These are phyloP conservation scores for Danio jaintianensis DNA, from an alignment of 2,797 vertebrate genomes.

Conservation along the genomic window DNA sequence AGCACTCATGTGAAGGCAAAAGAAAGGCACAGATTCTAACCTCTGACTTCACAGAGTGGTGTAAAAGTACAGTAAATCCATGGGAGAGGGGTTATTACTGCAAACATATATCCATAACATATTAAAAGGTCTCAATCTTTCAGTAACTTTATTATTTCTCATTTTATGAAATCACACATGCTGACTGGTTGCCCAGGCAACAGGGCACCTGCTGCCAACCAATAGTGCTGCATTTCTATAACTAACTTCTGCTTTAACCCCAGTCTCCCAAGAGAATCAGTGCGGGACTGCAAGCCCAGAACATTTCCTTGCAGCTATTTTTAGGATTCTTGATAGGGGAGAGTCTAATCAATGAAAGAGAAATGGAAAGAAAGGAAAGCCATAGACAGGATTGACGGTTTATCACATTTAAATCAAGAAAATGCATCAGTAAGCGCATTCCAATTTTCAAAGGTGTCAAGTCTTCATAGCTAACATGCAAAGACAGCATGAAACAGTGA, in stretches of 20 bases:
- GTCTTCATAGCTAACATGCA: conserved; percentile 19
- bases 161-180: conserved; percentile 22
- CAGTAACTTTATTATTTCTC: conserved; percentile 25
- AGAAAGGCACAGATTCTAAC: neutral
- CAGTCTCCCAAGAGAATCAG: conserved; percentile 21
- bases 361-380: neutral
- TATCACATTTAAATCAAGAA: conserved; percentile 12
- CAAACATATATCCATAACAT: neutral
- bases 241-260: conserved; percentile 26
- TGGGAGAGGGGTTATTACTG: neutral
- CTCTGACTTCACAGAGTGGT: neutral
- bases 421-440: conserved; percentile 12
- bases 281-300: neutral
- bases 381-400: neutral
- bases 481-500: conserved; percentile 21
- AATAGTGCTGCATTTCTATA: conserved; percentile 33
- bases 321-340: neutral
- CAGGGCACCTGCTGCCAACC: conserved; percentile 28
- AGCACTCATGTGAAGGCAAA: neutral
- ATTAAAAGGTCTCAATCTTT: conserved; percentile 32
- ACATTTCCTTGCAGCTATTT: conserved; percentile 11
- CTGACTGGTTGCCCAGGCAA: conserved; percentile 51
- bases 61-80: too few relatives aligned
- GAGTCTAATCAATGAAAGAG: conserved; percentile 1
- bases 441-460: conserved; percentile 16